Evolutionary conservation across 2,888 invertebrate genomes (phyloP), one percentile per base, ranked within the genome.

Genomic region (Drosophila tanythrix): DNA sequence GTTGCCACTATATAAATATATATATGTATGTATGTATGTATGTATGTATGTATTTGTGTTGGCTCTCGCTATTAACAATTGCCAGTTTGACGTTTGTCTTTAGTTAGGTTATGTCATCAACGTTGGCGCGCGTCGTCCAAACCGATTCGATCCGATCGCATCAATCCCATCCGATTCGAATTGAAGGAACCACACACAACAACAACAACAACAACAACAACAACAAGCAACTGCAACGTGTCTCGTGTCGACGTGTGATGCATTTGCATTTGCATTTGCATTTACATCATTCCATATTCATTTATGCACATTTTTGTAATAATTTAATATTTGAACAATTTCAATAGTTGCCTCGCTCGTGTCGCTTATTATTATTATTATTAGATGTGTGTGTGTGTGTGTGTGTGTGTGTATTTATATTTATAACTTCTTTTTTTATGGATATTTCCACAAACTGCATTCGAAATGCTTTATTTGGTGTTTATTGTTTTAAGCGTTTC

Each of bases 241-340:
- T 81, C 83, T 50, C 29, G 29, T 46, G 46, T 15, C 25, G 46
- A 46, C 25, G 46, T 38, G 56, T 56, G 56, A 82, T 80, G 84
- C 83, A 83, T 83, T 87, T 62, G 58, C 77, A 71, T 74, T 63
- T 46, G 43, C 52, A 61, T 46, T 69, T 67, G 25, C 68, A 79
- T 63, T 75, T 81, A 65, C 85, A 84, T 88, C 83, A 84, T 81
- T 70, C 60, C 62, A 59, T 78, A 77, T 78, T 74, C 74, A 77
- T 78, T 84, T 84, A 84, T 84, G 88, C 83, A 81, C 70, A 78
- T 70, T 65, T 79, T 70, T 73, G 81, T 76, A 74, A 75, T 62
- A 80, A 82, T 88, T 81, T 83, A 79, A 85, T 88, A 84, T 85
- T 87, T 83, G 59, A 83, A 83, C 87, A 82, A 80, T 84, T 82